These are phyloP conservation scores for Laterallus jamaicensis DNA, from an alignment of 2,113 vertebrate species.

Conservation along the genomic window DNA sequence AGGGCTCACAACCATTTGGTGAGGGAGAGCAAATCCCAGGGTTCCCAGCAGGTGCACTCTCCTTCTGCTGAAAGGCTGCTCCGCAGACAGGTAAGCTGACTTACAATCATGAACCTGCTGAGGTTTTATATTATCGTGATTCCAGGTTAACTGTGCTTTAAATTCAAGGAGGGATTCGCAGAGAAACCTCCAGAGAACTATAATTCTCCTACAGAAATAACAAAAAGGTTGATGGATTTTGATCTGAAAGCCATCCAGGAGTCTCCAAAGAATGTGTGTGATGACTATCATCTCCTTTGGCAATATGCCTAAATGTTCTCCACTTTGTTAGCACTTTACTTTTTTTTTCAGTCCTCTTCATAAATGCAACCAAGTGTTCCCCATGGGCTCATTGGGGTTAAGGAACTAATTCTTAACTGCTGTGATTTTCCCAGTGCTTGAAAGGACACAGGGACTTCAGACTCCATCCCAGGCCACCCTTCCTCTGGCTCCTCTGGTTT, in stretches of 20 bases:
- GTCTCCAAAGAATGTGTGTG: not conserved
- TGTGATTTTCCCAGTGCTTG: conserved; percentile 30
- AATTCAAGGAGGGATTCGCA: conserved; percentile 13
- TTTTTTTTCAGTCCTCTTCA: conserved; percentile 22
- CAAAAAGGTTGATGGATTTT: conserved; percentile 34
- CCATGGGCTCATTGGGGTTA: not conserved
- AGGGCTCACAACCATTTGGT: conserved; percentile 78
- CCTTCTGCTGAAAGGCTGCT: conserved; percentile 89
- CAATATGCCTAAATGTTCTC: conserved; percentile 21
- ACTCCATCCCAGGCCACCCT: not conserved
- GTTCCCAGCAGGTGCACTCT: conserved; percentile 79
- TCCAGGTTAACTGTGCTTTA: not conserved
- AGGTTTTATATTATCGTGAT: not conserved
- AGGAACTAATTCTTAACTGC: conserved; percentile 46
- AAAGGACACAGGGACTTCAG: conserved; percentile 3
- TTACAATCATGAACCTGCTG: not conserved
- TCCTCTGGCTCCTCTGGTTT: not conserved
- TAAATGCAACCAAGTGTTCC: conserved; percentile 42
- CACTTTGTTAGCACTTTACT: conserved; percentile 21
- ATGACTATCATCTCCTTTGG: conserved; percentile 54
- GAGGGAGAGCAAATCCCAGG: conserved; percentile 79
- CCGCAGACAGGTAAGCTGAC: conserved; percentile 87
- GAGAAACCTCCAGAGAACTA: not conserved
- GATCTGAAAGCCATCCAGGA: conserved; percentile 37
- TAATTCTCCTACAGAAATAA: conserved; percentile 44